Evolutionary conservation across 1,140 invertebrate genomes (phyloP), one percentile per base, ranked within the genome.

Genomic region (Littorina saxatilis): DNA sequence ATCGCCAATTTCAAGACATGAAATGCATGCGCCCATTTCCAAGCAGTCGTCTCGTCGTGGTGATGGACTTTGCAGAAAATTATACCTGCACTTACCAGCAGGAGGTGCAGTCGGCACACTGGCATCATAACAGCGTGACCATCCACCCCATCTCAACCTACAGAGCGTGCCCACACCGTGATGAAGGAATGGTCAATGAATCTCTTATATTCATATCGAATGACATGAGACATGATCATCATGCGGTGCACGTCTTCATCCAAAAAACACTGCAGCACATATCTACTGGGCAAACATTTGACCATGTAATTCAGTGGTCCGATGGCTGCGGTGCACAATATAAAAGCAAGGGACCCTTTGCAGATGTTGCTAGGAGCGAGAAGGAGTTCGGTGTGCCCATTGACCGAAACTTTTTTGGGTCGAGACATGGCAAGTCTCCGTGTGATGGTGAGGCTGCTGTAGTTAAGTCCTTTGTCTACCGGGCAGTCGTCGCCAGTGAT

Each of bases 21-120:
- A 32, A 27, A 3, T 72, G 55, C n/a, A 2, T 13, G n/a, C 4
- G 37, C 5, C 68, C 68, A 13, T 72, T 72, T n/a, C 83, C 83
- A 32, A 35, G 27, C 1, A 32, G 47, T 2, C 72, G 43, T 58
- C 47, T 81, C 50, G 61, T 84, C 13, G 3, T 82, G n/a, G 79
- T 70, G 29, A 29, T 76, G 47, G 85, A 84, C 39, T 84, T 84
- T 81, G 80, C 83, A 20, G 83, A 86, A 78, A 86, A 84, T 58
- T 84, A 73, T 29, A 52, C 20, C 7, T 80, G 68, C 15, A 35
- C 58, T 9, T 77, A 55, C 29, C 84, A 86, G 50, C 35, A 84
- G 50, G 82, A 86, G 77, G 58, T 84, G 1, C 85, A 82, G 55
- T 23, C 43, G 77, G 81, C 82, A 17, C 85, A 86, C 37, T 82